Percentiles rank a stretch among this genome's conserved stretches.
Conservation (phyloP, 2,797 vertebrate genomes). For the Harpagifer antarcticus region DNA sequence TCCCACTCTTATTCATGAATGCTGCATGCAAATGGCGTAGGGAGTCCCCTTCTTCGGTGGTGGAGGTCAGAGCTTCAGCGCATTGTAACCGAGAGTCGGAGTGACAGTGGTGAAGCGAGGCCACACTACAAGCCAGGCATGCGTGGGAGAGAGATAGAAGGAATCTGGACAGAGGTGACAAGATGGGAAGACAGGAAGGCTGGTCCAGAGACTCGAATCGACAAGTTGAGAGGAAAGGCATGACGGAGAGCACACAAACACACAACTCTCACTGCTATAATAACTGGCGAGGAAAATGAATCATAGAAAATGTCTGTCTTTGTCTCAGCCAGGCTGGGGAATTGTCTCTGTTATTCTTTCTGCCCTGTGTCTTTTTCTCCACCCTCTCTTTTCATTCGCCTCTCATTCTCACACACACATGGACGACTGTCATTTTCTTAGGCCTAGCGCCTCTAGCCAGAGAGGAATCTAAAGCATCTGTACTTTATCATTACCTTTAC, state of each 20-base stretch:
- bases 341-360: slow-evolving; percentile 60
- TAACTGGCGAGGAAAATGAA: slow-evolving; percentile 62
- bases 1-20: slow-evolving; percentile 43
- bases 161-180: slow-evolving; percentile 61
- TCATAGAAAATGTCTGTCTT: slow-evolving; percentile 62
- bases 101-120: slow-evolving; percentile 51
- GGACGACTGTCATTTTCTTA: slow-evolving; percentile 76
- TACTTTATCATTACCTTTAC: slow-evolving; percentile 84
- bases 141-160: slow-evolving; percentile 35
- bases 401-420: slow-evolving; percentile 6
- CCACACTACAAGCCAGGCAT: slow-evolving; percentile 22
- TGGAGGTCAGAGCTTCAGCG: slow-evolving; percentile 10
- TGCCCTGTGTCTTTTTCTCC: slow-evolving; percentile 49
- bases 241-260: slow-evolving; percentile 12
- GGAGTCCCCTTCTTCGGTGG: slow-evolving; percentile 8
- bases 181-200: slow-evolving; percentile 48
- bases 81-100: slow-evolving; percentile 17
- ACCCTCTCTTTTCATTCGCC: slow-evolving; percentile 39
- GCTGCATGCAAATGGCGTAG: slow-evolving; percentile 30
- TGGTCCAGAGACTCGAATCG: slow-evolving; percentile 54
- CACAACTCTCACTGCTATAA: slow-evolving; percentile 28
- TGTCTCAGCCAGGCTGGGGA: slow-evolving; percentile 52
- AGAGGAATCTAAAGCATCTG: slow-evolving; percentile 76
- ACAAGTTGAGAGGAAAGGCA: slow-evolving; percentile 45
- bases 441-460: slow-evolving; percentile 71